A percentile compares a stretch with the other conserved stretches of the same genome.
Conservation (phyloP, 2,797 vertebrate genomes). For the Falco columbarius region DNA sequence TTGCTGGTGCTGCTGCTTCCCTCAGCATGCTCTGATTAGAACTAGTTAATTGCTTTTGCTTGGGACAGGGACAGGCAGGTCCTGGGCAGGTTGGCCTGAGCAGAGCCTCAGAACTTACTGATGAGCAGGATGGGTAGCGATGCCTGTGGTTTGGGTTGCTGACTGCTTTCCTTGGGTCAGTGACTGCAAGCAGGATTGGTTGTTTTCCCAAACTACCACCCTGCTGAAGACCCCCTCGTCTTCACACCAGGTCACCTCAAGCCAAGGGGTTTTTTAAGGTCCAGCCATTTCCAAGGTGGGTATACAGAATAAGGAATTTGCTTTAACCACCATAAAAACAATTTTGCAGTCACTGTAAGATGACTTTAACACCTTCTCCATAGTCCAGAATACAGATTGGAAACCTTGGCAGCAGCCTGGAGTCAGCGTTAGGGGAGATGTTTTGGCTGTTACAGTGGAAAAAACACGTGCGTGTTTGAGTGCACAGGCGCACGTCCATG, state of each 20-base stretch:
- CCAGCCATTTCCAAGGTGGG: neutral
- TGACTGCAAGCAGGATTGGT: accelerated
- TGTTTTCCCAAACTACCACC: neutral
- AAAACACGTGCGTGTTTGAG: neutral
- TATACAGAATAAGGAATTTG: neutral
- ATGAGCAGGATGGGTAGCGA: too few relatives aligned
- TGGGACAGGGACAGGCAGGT: neutral
- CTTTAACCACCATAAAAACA: neutral
- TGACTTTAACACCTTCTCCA: neutral
- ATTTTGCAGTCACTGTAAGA: accelerated
- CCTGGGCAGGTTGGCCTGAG: neutral
- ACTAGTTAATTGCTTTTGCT: neutral
- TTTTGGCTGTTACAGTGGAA: neutral
- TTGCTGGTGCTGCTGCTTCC: neutral
- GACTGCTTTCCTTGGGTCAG: too few relatives aligned
- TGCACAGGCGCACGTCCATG: accelerated
- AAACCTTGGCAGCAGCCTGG: neutral
- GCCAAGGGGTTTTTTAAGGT: neutral
- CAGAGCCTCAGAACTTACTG: neutral
- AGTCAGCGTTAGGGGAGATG: neutral
- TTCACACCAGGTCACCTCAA: neutral
- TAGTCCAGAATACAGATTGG: neutral
- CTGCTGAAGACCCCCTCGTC: neutral
- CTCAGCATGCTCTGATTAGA: neutral
- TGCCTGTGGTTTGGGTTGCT: neutral